Conservation (phyloP, 1,140 invertebrate species). For the Rhyacophila brunnea region DNA sequence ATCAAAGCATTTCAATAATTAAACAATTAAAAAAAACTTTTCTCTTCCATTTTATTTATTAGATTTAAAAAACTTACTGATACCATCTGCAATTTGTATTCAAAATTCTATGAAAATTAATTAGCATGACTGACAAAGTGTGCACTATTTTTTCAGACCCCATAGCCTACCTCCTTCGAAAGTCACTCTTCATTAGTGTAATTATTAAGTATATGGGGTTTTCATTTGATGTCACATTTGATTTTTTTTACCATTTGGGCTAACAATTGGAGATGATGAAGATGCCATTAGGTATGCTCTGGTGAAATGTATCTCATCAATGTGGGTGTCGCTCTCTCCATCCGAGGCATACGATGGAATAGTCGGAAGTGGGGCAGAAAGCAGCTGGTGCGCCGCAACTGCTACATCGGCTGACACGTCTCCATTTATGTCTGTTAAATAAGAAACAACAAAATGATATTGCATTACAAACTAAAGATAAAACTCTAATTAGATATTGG, state of each 20-base stretch:
- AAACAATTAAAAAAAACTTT: too few species aligned
- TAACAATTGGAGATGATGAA: conserved; percentile 26
- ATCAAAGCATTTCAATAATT: too few species aligned
- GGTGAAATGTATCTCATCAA: conserved; percentile 42
- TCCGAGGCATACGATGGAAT: conserved; percentile 44
- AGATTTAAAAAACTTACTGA: too few species aligned
- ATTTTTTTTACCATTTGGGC: conserved; percentile 24
- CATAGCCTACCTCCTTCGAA: too few species aligned
- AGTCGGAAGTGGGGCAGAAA: conserved; percentile 47
- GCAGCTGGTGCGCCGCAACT: conserved; percentile 48
- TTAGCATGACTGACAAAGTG: too few species aligned
- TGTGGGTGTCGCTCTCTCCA: conserved; percentile 37
- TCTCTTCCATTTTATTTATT: too few species aligned
- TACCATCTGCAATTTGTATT: too few species aligned
- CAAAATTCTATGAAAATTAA: too few species aligned
- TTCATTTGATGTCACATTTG: too few species aligned
- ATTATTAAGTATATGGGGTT: too few species aligned
- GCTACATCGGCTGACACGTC: conserved; percentile 47
- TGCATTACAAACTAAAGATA: not conserved
- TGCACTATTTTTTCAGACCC: too few species aligned
- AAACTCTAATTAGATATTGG: not conserved
- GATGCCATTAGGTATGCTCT: conserved; percentile 49
- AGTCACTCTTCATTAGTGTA: too few species aligned
- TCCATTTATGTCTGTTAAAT: conserved; percentile 40
- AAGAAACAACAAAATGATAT: not conserved